phyloP scores from a whole-genome alignment of 2,888 invertebrate species.

The Toxonevra muliebris region DNA sequence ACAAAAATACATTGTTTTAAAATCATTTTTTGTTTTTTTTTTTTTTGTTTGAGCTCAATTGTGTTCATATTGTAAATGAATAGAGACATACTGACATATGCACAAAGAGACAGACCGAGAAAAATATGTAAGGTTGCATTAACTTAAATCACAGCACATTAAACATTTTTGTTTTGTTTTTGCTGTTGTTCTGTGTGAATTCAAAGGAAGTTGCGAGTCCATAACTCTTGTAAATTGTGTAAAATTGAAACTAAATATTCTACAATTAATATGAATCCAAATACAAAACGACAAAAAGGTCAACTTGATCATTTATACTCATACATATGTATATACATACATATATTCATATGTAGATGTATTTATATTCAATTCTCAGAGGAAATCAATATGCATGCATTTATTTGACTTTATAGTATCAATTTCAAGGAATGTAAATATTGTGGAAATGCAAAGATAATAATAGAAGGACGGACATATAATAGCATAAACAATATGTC shows the following conservation, averaged over 20 bases:
- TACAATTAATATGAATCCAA: slow-evolving; percentile 8
- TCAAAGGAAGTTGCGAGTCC: too few species aligned
- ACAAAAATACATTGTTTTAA: too few species aligned
- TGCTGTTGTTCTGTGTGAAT: too few species aligned
- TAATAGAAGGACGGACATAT: neutral
- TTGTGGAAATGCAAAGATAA: slow-evolving; percentile 5
- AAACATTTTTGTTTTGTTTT: too few species aligned
- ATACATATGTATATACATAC: neutral
- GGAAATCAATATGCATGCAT: slow-evolving; percentile 25
- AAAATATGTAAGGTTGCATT: too few species aligned
- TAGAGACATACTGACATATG: too few species aligned
- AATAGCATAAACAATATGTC: too few species aligned
- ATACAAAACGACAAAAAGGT: neutral
- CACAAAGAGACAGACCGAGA: too few species aligned
- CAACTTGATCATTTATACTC: neutral
- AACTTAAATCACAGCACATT: too few species aligned
- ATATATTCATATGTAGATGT: neutral
- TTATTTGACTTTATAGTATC: slow-evolving; percentile 25
- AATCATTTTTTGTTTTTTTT: too few species aligned
- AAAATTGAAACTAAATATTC: slow-evolving; percentile 18
- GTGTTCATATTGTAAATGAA: too few species aligned
- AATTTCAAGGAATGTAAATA: slow-evolving; percentile 23
- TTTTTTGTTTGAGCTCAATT: too few species aligned
- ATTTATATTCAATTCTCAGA: slow-evolving; percentile 17
- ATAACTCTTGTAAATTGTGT: neutral